Evolutionary conservation across 2,113 vertebrate genomes (phyloP).

Genomic region (Colaptes auratus): DNA sequence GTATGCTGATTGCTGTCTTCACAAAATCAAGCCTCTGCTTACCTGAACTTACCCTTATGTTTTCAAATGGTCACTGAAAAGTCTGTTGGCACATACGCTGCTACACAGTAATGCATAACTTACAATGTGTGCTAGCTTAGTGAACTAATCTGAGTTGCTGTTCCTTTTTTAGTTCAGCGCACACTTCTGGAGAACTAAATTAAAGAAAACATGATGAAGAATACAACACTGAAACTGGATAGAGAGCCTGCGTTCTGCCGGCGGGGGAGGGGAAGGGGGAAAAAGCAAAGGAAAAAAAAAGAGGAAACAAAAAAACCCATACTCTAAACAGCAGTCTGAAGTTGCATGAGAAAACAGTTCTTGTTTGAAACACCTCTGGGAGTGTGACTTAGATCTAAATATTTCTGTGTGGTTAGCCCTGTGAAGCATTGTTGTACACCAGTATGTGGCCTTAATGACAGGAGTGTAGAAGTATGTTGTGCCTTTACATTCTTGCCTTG

Average conservation of each 20-base stretch:
- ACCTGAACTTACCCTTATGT: background rate
- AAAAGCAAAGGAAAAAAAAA: background rate
- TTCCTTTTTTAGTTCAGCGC: constrained; percentile 58
- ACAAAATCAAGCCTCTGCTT: background rate
- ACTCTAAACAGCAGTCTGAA: background rate
- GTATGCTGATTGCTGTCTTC: background rate
- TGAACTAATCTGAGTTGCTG: background rate
- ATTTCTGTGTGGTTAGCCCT: constrained; percentile 43
- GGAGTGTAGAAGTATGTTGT: constrained; percentile 12
- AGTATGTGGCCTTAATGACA: constrained; percentile 36
- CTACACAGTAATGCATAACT: background rate
- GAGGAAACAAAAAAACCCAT: background rate
- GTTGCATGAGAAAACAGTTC: background rate
- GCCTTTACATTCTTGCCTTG: constrained; percentile 39
- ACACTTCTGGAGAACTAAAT: constrained; percentile 64
- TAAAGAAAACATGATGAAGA: background rate
- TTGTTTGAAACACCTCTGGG: background rate
- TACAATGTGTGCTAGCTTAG: background rate
- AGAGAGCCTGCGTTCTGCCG: constrained; percentile 28
- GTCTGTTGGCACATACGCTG: background rate
- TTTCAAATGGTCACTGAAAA: background rate
- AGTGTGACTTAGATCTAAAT: constrained; percentile 13
- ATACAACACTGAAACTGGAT: constrained; percentile 47
- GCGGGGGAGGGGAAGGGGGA: background rate
- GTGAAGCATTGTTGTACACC: constrained; percentile 25